Conservation (phyloP, 2,113 vertebrate species). For the Dipodomys stephensi region DNA sequence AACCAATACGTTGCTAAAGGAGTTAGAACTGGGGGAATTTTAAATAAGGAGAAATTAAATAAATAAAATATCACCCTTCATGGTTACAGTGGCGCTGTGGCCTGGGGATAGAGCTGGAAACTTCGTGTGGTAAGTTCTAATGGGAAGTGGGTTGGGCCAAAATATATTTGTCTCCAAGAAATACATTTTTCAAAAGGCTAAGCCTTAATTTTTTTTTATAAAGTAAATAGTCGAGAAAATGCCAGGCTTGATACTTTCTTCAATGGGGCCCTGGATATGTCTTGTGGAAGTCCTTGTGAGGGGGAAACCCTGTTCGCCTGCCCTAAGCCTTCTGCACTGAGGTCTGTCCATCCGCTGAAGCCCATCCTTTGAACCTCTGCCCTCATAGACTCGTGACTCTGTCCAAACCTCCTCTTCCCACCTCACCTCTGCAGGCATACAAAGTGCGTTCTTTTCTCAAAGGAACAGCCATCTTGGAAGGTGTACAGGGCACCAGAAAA, state of each 20-base stretch:
- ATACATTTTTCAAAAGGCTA: conserved; percentile 80
- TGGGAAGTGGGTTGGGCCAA: conserved; percentile 74
- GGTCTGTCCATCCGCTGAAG: neutral
- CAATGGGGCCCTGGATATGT: conserved; percentile 48
- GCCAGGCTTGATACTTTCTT: conserved; percentile 72
- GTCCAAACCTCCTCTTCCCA: neutral
- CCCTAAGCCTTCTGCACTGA: neutral
- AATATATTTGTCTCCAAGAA: conserved; percentile 79
- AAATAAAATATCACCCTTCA: conserved; percentile 76
- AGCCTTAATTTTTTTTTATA: conserved; percentile 66
- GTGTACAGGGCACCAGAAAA: neutral
- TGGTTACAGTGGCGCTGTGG: conserved; percentile 70
- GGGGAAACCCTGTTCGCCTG: conserved; percentile 32
- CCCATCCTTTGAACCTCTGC: neutral
- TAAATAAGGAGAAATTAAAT: conserved; percentile 65
- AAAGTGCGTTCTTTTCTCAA: conserved; percentile 45
- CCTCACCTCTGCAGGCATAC: accelerated
- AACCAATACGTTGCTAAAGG: neutral
- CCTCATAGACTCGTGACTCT: neutral
- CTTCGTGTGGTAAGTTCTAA: conserved; percentile 78
- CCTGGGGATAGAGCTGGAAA: conserved; percentile 78
- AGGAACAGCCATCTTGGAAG: conserved; percentile 66
- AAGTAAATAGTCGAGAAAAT: conserved; percentile 71
- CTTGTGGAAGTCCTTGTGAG: neutral
- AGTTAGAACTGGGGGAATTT: neutral